These are phyloP conservation scores for Chamaetylas fuelleborni DNA, from an alignment of 2,113 vertebrate genomes.

Conservation along the genomic window DNA sequence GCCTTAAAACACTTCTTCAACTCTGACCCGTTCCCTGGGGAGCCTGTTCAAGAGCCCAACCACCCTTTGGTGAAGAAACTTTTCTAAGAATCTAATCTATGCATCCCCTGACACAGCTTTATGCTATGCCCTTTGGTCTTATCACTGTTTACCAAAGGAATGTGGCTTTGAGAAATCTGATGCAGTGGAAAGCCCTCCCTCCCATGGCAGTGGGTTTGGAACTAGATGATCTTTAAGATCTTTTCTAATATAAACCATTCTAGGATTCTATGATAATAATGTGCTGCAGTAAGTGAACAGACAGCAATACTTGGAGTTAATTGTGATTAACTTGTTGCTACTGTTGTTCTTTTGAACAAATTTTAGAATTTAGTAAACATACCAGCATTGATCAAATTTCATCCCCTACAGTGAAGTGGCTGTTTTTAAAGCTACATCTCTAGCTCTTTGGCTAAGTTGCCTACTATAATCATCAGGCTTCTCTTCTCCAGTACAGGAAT, in stretches of 20 bases:
- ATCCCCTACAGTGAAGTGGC: background rate
- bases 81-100: background rate
- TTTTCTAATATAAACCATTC: background rate
- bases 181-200: background rate
- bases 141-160: background rate
- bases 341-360: constrained; percentile 40
- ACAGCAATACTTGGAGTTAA: background rate
- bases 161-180: background rate
- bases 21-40: background rate
- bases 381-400: background rate
- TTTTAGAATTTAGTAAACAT: background rate
- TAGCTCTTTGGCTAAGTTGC: background rate
- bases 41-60: background rate
- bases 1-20: background rate
- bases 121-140: background rate
- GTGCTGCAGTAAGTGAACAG: constrained; percentile 8
- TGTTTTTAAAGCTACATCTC: background rate
- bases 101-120: background rate
- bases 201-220: background rate
- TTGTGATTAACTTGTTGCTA: background rate
- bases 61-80: background rate
- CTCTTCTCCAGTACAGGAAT: background rate
- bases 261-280: background rate
- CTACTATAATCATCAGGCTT: background rate
- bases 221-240: no score